A percentile compares a stretch with the other conserved stretches of the same genome.
Conservation (phyloP, 2,888 invertebrate species). For the Cosmia pyralina region DNA sequence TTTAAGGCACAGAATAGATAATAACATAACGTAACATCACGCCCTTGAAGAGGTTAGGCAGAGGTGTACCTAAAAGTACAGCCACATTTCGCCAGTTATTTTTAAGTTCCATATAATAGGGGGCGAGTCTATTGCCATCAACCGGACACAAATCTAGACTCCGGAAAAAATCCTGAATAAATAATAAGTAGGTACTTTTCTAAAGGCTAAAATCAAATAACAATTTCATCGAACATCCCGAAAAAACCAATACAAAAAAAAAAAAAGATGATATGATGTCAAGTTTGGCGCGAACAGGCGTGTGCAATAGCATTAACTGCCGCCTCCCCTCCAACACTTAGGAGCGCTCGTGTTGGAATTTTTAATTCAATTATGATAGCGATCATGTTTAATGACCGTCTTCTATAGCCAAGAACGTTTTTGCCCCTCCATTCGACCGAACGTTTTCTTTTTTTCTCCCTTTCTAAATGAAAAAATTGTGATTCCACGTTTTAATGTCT, state of each 20-base stretch:
- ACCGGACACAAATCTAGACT: too few species aligned
- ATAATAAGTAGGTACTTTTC: not conserved
- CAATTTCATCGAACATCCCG: not conserved
- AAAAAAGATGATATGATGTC: conserved; percentile 50
- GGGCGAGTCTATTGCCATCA: too few species aligned
- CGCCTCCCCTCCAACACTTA: conserved; percentile 72
- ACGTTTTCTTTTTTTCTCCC: conserved; percentile 56
- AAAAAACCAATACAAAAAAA: conserved; percentile 35
- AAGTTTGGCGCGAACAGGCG: conserved; percentile 45
- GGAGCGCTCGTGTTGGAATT: conserved; percentile 87
- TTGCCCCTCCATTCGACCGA: conserved; percentile 74
- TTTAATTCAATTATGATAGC: conserved; percentile 91
- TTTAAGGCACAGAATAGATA: not conserved
- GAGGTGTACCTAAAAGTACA: too few species aligned
- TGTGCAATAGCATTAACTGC: conserved; percentile 67
- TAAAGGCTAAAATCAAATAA: not conserved
- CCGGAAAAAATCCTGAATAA: not conserved
- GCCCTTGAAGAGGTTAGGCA: too few species aligned
- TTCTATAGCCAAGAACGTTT: conserved; percentile 78
- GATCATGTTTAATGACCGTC: conserved; percentile 89
- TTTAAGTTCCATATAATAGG: too few species aligned
- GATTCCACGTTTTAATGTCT: conserved; percentile 71
- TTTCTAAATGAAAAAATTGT: conserved; percentile 64
- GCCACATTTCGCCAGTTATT: too few species aligned
- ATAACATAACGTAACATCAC: too few species aligned